These are phyloP conservation scores for Petaurus breviceps DNA, from an alignment of 2,113 vertebrate genomes.

Conservation along the genomic window DNA sequence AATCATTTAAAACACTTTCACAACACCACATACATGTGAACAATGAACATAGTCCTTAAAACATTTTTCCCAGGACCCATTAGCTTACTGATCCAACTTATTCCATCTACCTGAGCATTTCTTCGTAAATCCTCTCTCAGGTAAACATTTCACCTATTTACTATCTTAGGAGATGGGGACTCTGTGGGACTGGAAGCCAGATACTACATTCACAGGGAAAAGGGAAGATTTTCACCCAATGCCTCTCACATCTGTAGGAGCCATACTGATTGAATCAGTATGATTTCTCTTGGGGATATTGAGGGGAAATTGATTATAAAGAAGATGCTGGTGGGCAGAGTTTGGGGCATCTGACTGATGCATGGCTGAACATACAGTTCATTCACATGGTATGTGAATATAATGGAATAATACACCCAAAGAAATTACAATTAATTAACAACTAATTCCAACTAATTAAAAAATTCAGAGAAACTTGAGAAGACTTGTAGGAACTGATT, in stretches of 20 bases:
- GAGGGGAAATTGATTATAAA: not conserved
- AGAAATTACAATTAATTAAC: not conserved
- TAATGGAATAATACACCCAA: not conserved
- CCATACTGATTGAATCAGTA: not conserved
- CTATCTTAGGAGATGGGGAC: not conserved
- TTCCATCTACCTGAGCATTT: not conserved
- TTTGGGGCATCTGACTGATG: not conserved
- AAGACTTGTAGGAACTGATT: not conserved
- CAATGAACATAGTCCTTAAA: not conserved
- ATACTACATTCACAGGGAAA: not conserved
- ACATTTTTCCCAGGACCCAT: not conserved
- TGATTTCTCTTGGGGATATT: not conserved
- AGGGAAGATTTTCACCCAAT: not conserved
- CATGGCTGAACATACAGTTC: not conserved
- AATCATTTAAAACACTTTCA: not conserved
- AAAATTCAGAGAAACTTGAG: not conserved
- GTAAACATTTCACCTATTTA: not conserved
- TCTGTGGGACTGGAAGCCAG: not conserved
- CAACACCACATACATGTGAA: not conserved
- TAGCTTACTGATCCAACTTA: too few species aligned
- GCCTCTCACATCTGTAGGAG: not conserved
- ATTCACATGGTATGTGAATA: not conserved
- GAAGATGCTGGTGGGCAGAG: not conserved
- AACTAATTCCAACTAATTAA: too few species aligned
- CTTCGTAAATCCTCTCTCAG: not conserved